These are phyloP conservation scores for Ammodytes marinus DNA, from an alignment of 2,113 vertebrate species.

Conservation along the genomic window DNA sequence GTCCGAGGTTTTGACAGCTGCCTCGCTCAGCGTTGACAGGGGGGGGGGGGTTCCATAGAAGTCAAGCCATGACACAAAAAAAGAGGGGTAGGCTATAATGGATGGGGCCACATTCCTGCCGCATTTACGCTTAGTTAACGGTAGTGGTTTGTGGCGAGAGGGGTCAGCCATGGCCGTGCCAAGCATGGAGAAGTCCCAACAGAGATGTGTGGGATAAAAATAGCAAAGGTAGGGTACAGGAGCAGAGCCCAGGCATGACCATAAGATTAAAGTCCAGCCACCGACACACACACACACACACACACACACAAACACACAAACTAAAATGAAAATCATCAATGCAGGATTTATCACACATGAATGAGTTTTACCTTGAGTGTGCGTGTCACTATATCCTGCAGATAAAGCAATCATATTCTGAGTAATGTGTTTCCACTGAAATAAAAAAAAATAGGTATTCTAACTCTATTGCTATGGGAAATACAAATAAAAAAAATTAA, in stretches of 20 bases:
- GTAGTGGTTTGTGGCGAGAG: neutral
- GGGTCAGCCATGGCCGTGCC: conserved; percentile 9
- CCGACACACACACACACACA: neutral
- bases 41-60: conserved; percentile 45
- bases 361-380: no score
- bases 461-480: neutral
- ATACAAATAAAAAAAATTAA: neutral
- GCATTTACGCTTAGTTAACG: conserved; percentile 24
- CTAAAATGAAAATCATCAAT: neutral
- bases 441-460: neutral
- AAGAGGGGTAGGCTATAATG: conserved; percentile 7
- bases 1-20: conserved; percentile 63
- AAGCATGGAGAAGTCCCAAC: neutral
- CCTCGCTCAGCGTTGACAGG: conserved; percentile 9
- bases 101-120: conserved; percentile 60
- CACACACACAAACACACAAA: neutral
- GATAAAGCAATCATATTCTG: neutral
- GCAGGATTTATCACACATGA: no score
- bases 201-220: conserved; percentile 61
- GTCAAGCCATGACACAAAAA: conserved; percentile 53
- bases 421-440: neutral
- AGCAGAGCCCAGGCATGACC: conserved; percentile 26
- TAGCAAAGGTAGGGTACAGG: conserved; percentile 40
- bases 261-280: conserved; percentile 12
- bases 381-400: no score